A percentile compares a stretch with the other conserved stretches of the same genome.
phyloP scores from a whole-genome alignment of 92 coral and sea anemone species.

The Epizoanthus fatuus region DNA sequence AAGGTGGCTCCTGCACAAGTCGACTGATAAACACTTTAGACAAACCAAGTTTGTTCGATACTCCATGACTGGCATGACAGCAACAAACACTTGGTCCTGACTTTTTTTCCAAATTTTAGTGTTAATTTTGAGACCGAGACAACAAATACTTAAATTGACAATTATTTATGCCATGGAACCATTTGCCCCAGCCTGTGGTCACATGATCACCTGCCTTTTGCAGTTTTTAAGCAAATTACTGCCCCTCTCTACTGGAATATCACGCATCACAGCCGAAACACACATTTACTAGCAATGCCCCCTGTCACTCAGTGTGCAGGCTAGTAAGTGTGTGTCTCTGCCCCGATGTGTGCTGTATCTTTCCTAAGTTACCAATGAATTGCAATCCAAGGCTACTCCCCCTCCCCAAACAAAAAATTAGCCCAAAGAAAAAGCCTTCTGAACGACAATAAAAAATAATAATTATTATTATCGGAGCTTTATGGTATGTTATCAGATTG shows the following conservation, averaged over 20 bases:
- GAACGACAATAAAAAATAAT: too few species aligned
- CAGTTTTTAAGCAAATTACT: background rate
- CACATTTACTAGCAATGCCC: background rate
- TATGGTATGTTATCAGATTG: too few species aligned
- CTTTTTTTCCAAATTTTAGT: background rate
- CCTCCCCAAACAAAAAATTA: too few species aligned
- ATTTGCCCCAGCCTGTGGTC: slow-evolving; percentile 23
- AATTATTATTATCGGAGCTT: too few species aligned
- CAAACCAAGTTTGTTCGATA: too few species aligned
- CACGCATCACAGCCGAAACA: slow-evolving; percentile 9
- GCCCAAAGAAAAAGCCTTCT: too few species aligned
- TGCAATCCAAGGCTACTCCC: too few species aligned
- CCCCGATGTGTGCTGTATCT: slow-evolving; percentile 12
- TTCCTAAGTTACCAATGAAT: slow-evolving; percentile 14
- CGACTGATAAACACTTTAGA: too few species aligned
- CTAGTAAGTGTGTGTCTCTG: too few species aligned
- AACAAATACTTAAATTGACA: background rate
- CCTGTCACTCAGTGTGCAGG: background rate
- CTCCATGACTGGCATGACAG: too few species aligned
- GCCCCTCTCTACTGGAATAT: slow-evolving; percentile 36
- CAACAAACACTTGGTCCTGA: background rate
- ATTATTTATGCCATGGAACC: background rate
- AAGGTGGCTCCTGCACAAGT: too few species aligned
- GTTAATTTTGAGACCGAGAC: background rate
- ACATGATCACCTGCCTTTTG: background rate